Conservation (phyloP, 2,888 invertebrate genomes). For the Leucozona laternaria region DNA sequence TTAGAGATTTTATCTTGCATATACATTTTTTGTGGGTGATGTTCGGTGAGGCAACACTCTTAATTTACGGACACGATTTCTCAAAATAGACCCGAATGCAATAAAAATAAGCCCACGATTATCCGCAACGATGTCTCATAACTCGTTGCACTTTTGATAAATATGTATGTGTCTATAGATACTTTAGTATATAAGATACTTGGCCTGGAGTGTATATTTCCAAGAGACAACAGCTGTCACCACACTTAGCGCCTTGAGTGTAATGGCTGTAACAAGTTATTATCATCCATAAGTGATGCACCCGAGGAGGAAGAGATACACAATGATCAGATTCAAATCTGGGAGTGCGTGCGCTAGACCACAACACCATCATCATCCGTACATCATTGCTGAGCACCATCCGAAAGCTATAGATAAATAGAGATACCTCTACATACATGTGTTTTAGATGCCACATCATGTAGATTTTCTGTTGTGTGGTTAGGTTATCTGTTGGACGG, state of each 20-base stretch:
- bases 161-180: constrained; percentile 7
- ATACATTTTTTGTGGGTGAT: not conserved
- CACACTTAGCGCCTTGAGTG: constrained; percentile 42
- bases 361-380: constrained; percentile 7
- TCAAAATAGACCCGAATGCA: constrained; percentile 24
- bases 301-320: constrained; percentile 31
- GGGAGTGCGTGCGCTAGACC: constrained; percentile 17
- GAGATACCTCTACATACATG: no score
- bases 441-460: constrained; percentile 54
- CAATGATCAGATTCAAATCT: constrained; percentile 13
- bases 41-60: not conserved
- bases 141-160: constrained; percentile 17
- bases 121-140: constrained; percentile 2
- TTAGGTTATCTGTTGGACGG: constrained; percentile 40
- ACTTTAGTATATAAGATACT: not conserved
- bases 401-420: constrained; percentile 3
- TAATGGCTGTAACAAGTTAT: constrained; percentile 48
- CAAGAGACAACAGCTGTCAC: constrained; percentile 44
- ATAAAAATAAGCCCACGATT: constrained; percentile 28
- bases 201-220: constrained; percentile 26
- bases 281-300: constrained; percentile 31
- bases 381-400: constrained; percentile 44
- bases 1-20: not conserved
- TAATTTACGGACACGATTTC: constrained; percentile 24
- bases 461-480: constrained; percentile 51